Evolutionary conservation across 2,797 vertebrate species (phyloP).

Genomic region (Capromys pilorides): DNA sequence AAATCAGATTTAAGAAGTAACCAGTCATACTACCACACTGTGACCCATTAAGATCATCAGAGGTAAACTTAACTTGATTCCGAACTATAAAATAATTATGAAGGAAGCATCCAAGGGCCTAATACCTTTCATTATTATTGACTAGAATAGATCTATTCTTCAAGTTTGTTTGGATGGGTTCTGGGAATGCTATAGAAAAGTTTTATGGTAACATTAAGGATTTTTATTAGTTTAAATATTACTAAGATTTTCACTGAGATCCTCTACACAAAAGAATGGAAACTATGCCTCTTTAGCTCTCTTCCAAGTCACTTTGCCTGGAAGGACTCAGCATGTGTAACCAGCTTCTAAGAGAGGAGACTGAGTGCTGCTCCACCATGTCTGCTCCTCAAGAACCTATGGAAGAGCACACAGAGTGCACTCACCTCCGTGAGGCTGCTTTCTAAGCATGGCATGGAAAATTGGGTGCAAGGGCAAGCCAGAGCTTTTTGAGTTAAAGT

Average conservation of each 20-base stretch:
- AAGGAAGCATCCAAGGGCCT: not conserved
- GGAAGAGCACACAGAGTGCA: not conserved
- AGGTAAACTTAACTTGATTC: not conserved
- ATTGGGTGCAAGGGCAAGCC: not conserved
- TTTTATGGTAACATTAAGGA: not conserved
- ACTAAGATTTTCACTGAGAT: not conserved
- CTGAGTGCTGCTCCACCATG: not conserved
- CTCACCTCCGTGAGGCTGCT: fast-evolving
- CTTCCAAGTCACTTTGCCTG: not conserved
- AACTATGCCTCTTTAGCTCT: not conserved
- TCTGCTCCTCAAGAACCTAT: fast-evolving
- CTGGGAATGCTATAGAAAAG: not conserved
- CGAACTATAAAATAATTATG: not conserved
- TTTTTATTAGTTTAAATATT: not conserved
- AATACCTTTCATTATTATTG: not conserved
- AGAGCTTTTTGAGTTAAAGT: not conserved
- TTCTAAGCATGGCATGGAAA: fast-evolving
- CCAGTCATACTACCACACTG: not conserved
- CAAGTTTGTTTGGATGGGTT: not conserved
- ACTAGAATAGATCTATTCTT: not conserved
- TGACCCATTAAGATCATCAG: not conserved
- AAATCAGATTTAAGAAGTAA: not conserved
- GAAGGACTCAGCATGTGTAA: not conserved
- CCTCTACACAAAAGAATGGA: not conserved
- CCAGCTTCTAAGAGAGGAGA: not conserved